Evolutionary conservation across 92 coral and sea anemone species (phyloP).

Genomic region (Epizoanthus ramosus): DNA sequence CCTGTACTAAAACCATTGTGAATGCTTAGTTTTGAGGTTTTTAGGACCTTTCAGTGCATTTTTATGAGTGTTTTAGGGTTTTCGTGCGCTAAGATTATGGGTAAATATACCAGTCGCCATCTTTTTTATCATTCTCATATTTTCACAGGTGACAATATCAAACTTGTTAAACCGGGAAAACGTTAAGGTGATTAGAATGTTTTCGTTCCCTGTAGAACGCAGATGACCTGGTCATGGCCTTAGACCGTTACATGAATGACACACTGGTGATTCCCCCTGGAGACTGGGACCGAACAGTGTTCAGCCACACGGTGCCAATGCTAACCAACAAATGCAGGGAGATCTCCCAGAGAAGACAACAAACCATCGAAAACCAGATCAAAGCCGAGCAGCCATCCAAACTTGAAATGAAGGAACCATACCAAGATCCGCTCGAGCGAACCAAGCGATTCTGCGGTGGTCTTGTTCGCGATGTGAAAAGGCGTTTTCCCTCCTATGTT

Average conservation of each 20-base stretch:
- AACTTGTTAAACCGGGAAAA: no score
- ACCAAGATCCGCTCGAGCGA: conserved; percentile 78
- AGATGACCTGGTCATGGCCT: conserved; percentile 65
- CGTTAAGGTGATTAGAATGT: background rate
- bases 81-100: no score
- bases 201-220: conserved; percentile 57
- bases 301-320: conserved; percentile 86
- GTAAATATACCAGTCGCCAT: no score
- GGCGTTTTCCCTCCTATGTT: conserved; percentile 70
- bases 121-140: no score
- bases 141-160: no score
- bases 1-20: no score
- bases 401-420: conserved; percentile 53
- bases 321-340: conserved; percentile 78
- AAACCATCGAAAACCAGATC: conserved; percentile 44
- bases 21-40: no score
- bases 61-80: no score
- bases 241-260: conserved; percentile 74
- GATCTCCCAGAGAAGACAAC: conserved; percentile 67
- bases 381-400: conserved; percentile 13
- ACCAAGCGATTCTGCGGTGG: conserved; percentile 97
- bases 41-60: no score
- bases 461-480: conserved; percentile 81
- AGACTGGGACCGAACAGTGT: conserved; percentile 90
- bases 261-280: conserved; percentile 95